phyloP scores from a whole-genome alignment of 2,797 vertebrate species.

The Phoeniculus purpureus region DNA sequence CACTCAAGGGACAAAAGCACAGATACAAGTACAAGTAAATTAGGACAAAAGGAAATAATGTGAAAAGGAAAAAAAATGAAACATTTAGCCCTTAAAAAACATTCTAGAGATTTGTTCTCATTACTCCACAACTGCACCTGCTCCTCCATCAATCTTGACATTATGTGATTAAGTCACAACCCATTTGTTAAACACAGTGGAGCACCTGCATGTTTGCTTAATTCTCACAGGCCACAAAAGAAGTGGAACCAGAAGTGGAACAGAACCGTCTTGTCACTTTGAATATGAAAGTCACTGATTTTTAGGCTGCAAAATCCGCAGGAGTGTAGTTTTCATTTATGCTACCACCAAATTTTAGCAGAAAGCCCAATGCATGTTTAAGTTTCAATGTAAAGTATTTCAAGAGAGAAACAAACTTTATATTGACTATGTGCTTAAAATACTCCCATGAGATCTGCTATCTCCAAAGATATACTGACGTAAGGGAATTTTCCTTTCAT shows the following conservation, averaged over 20 bases:
- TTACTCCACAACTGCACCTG: neutral
- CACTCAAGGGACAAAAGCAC: neutral
- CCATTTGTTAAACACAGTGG: neutral
- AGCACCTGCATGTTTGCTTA: neutral
- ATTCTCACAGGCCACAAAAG: conserved; percentile 20
- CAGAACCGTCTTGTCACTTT: conserved; percentile 6
- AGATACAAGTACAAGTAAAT: conserved; percentile 1
- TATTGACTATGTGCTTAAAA: neutral
- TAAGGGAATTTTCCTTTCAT: neutral
- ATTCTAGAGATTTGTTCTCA: neutral
- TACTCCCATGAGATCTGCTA: neutral
- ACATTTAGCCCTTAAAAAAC: neutral
- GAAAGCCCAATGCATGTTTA: neutral
- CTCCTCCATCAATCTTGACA: neutral
- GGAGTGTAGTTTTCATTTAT: neutral
- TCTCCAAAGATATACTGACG: neutral
- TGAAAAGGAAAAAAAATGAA: neutral
- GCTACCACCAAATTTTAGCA: neutral
- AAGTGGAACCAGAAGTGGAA: no score
- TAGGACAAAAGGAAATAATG: neutral
- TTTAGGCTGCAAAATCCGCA: neutral
- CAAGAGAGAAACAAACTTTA: neutral
- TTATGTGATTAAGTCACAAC: conserved; percentile 10
- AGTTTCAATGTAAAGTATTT: neutral
- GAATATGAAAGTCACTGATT: neutral